Evolutionary conservation across 2,888 invertebrate genomes (phyloP), one percentile per base, ranked within the genome.

Genomic region (Agapostemon virescens): DNA sequence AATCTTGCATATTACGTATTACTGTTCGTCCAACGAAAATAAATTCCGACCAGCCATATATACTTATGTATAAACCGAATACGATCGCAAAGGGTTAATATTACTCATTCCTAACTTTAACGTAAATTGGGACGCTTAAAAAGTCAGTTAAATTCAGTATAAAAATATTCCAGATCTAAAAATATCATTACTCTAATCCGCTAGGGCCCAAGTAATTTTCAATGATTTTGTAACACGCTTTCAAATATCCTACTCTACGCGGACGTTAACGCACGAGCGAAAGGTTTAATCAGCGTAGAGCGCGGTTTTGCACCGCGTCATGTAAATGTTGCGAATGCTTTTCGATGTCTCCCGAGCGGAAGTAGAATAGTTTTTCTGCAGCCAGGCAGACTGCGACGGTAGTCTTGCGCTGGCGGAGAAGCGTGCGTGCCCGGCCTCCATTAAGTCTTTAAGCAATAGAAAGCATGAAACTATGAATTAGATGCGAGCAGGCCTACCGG

Each of bases 401-500:
- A 45, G 67, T 36, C 40, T 38, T 23, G 49, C 55, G 71, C 26
- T 9, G n/a, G 5, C 23, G 20, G 64, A 33, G 58, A 38, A 69
- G 68, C 64, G 42, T 82, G 84, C 85, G 85, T 85, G 86, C 72
- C 55, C 83, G 67, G 70, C 71, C 74, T 77, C 75, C 85, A 85
- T 86, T 86, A 86, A 86, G 84, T 85, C 84, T 79, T 86, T 86
- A 85, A 85, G 79, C 82, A 86, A 84, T 73, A 71, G 85, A 86
- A 86, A 86, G 85, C 81, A 81, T 75, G 86, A 85, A 84, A 86
- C 82, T 84, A 86, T 82, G 86, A 86, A 86, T 86, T 86, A 86
- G 81, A 85, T 69, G 74, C 52, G 71, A 58, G 77, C 36, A 55
- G 67, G 74, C 73, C 74, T 79, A 58, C 69, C 79, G 84, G 79